Percentiles rank a stretch among this genome's conserved stretches.
phyloP scores from a whole-genome alignment of 2,113 vertebrate genomes.

The Rhinoderma darwinii region DNA sequence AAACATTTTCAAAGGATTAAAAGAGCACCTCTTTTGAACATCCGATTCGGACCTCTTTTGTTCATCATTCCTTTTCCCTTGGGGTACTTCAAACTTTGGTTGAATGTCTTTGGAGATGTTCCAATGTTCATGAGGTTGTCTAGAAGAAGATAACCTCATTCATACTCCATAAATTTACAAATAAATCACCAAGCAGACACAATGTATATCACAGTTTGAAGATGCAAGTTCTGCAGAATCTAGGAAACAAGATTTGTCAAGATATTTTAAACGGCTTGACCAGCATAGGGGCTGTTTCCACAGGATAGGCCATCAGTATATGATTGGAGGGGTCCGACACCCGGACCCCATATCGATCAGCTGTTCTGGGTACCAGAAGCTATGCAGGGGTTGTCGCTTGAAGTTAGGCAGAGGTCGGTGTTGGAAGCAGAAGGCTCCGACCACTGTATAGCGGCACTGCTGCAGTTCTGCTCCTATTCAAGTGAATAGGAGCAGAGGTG shows the following conservation, averaged over 20 bases:
- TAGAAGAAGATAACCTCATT: conserved; percentile 3
- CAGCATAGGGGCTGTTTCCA: too few relatives aligned
- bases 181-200: not conserved
- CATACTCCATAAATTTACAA: not conserved
- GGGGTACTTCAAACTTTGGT: not conserved
- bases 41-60: not conserved
- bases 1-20: not conserved
- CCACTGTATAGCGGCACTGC: too few relatives aligned
- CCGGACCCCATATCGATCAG: too few relatives aligned
- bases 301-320: too few relatives aligned
- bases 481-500: too few relatives aligned
- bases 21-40: conserved; percentile 9
- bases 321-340: too few relatives aligned
- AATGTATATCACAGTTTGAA: not conserved
- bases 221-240: not conserved
- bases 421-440: too few relatives aligned
- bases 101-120: conserved; percentile 22
- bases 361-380: too few relatives aligned
- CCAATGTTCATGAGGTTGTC: conserved; percentile 21
- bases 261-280: too few relatives aligned
- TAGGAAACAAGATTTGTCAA: not conserved
- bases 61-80: not conserved
- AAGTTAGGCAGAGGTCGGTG: too few relatives aligned
- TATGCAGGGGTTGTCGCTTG: too few relatives aligned
- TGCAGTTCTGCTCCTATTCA: too few relatives aligned